Evolutionary conservation across 2,888 invertebrate species (phyloP).

Genomic region (Coleophora deauratella): DNA sequence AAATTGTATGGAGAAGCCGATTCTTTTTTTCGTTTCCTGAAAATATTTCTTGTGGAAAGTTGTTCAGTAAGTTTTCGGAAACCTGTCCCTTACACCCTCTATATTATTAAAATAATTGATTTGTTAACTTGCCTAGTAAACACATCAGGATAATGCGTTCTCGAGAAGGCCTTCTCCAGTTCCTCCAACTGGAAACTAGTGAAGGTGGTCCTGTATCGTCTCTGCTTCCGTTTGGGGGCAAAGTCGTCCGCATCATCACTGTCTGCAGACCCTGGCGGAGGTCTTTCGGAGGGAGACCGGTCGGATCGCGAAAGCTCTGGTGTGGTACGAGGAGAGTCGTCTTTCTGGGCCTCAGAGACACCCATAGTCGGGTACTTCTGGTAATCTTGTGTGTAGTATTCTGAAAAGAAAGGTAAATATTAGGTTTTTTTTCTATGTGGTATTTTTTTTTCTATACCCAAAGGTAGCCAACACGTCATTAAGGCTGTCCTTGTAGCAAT

Average conservation of each 20-base stretch:
- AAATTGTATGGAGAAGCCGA: too few relatives aligned
- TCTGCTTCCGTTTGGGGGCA: constrained; percentile 90
- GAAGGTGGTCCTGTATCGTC: constrained; percentile 94
- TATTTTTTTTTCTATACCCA: too few relatives aligned
- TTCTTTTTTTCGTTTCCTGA: too few relatives aligned
- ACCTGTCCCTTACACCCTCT: too few relatives aligned
- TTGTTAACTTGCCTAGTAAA: constrained; percentile 87
- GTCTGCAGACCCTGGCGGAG: constrained; percentile 73
- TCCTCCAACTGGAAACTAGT: constrained; percentile 96
- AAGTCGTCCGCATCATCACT: constrained; percentile 84
- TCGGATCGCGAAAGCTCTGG: constrained; percentile 56
- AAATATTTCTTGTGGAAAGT: too few relatives aligned
- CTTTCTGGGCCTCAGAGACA: constrained; percentile 48
- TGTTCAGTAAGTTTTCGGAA: too few relatives aligned
- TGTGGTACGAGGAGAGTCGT: constrained; percentile 60
- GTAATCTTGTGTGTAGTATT: constrained; percentile 54
- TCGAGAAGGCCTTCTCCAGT: constrained; percentile 96
- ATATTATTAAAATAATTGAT: too few relatives aligned
- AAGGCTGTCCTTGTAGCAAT: too few relatives aligned
- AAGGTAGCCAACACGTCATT: too few relatives aligned
- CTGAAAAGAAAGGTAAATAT: constrained; percentile 37
- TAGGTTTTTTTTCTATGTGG: neutral
- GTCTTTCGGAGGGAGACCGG: constrained; percentile 64
- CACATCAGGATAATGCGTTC: constrained; percentile 98
- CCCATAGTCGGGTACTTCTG: constrained; percentile 56